Conservation (phyloP, 1,140 invertebrate species). For the Himalopsyche phryganea region DNA sequence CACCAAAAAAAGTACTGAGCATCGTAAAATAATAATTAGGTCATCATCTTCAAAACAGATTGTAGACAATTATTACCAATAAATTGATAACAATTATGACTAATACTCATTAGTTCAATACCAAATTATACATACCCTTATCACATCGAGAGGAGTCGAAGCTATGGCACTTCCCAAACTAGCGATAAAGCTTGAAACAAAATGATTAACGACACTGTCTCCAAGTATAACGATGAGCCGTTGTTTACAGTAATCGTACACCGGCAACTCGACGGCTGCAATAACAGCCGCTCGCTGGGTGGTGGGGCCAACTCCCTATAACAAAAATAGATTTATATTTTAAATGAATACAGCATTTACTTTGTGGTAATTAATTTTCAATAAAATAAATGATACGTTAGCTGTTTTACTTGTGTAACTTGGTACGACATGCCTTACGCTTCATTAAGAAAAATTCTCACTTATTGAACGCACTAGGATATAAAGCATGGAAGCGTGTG, state of each 20-base stretch:
- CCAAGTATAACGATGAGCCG: slow-evolving; percentile 69
- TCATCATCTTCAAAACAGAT: too few species aligned
- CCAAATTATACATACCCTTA: slow-evolving; percentile 71
- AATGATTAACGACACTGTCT: slow-evolving; percentile 82
- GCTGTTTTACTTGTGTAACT: not conserved
- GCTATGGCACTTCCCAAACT: slow-evolving; percentile 90
- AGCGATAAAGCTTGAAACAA: slow-evolving; percentile 87
- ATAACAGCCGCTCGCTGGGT: slow-evolving; percentile 88
- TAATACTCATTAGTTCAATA: too few species aligned
- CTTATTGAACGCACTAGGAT: too few species aligned
- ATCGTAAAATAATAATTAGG: too few species aligned
- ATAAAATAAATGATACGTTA: not conserved
- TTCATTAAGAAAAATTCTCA: too few species aligned
- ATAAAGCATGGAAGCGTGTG: too few species aligned
- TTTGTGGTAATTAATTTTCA: too few species aligned
- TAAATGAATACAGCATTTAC: too few species aligned
- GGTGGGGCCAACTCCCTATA: slow-evolving; percentile 84
- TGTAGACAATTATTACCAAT: too few species aligned
- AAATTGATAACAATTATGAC: too few species aligned
- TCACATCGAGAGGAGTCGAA: slow-evolving; percentile 92
- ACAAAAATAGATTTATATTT: slow-evolving; percentile 8
- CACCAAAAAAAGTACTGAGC: too few species aligned
- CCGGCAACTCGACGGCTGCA: slow-evolving; percentile 89
- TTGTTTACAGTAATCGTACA: slow-evolving; percentile 88
- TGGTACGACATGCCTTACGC: too few species aligned